Evolutionary conservation across 1,140 invertebrate genomes (phyloP), one percentile per base, ranked within the genome.

Genomic region (Pygmarrhopalites habei): DNA sequence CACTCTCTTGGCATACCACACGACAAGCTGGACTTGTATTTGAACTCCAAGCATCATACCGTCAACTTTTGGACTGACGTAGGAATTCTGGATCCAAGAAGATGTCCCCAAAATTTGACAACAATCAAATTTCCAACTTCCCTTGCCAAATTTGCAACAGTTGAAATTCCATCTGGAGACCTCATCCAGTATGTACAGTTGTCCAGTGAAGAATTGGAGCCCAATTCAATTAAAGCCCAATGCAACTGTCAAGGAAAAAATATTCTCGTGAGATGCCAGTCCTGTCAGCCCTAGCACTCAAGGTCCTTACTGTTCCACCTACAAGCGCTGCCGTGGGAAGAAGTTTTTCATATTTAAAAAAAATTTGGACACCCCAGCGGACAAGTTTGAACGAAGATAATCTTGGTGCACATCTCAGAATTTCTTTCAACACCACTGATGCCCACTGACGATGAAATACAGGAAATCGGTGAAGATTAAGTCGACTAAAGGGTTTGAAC

Each of bases 11-110:
- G 30, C 1, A 19, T 17, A 49, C n/a, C 29, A 21, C 52, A 28
- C 4, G 1, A 32, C 17, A 46, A 49, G 30, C 46, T 60, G n/a
- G 26, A 49, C 28, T 32, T 49, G 2, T 28, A 51, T 32, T 14
- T 51, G 12, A 19, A 30, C 17, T 1, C 21, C 19, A 46, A 60
- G 21, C 46, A 60, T 30, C 46, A 44, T 2, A 30, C 44, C 2
- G 21, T 35, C 1, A 1, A 49, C 15, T 60, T 60, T 35, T 52
- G 59, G 59, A 52, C 49, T 19, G 59, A 49, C 12, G 59, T 23
- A 1, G 1, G 30, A 52, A 1, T 1, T 4, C 28, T 60, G 5
- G 59, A 60, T 26, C 59, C 59, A 21, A 12, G 47, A 12, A 51
- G 52, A 23, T 53, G 51, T 17, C 29, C 47, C 19, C 3, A 51